Base-by-base conservation (phyloP, 2,797 vertebrate genomes). In the Spinibarbus caldwelli region DNA sequence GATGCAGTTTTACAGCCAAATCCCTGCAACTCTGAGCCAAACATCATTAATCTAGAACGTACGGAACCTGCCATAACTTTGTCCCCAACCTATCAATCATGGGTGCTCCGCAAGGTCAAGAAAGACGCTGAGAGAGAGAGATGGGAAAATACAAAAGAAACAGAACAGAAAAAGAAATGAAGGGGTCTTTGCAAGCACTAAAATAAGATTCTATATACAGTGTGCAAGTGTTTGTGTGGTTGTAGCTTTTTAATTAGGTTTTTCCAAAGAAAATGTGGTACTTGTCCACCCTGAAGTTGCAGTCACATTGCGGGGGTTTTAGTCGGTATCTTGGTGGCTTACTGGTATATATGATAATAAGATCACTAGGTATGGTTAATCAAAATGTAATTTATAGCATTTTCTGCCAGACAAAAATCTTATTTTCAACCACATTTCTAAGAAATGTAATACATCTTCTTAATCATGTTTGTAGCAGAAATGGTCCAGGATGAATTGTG, bases 81-180 rank as follows among this genome's bases (percentile, higher is more conserved):
- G 49, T 79, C 82, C 84, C 62, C 80, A 78, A 72, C 76, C 34
- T 47, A 89, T 89, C 83, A 85, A 38, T 89, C 80, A 80, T 1
- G 54, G 29, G 62, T 57, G 73, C 83, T 70, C 68, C 41, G 7
- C 77, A 89, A 86, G 80, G 86, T 83, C 54, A 86, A 68, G 43
- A 71, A 82, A 83, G 67, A 66, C 1, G 29, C 62, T 66, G 29
- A 34, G 29, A 34, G 29, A 54, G 5, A 77, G 72, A 75, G 76
- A 76, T 62, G 68, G 31, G 14, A 75, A 77, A 49, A 26, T 38
- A 80, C n/a, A 52, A 62, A 59, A 52, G 7, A 31, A 79, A 57
- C 23, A 14, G 11, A n/a, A 76, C 67, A 26, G 14, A 17, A 47
- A 21, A 15, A 31, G 2, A 38, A 23, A 84, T 6, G 10, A n/a